Conservation (phyloP, 1,140 invertebrate species). For the Drosophila littoralis region DNA sequence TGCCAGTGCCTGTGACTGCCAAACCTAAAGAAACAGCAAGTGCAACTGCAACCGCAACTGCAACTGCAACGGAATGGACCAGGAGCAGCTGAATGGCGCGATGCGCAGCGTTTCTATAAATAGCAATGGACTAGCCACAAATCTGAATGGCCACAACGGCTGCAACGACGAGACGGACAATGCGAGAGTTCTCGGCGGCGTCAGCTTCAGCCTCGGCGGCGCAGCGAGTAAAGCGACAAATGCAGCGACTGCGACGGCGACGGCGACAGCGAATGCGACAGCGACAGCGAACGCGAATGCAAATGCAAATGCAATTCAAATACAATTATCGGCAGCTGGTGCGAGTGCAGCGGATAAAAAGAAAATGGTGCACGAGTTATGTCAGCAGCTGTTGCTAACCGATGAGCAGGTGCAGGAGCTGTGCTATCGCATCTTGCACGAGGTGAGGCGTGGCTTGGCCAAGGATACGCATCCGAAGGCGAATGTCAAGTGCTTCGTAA, state of each 20-base stretch:
- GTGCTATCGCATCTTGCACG: slow-evolving; percentile 90
- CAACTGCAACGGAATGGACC: slow-evolving; percentile 66
- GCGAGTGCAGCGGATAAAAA: slow-evolving; percentile 79
- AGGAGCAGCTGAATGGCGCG: slow-evolving; percentile 75
- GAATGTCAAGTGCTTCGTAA: slow-evolving; percentile 95
- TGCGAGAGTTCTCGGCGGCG: slow-evolving; percentile 39
- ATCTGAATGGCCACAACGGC: slow-evolving; percentile 61
- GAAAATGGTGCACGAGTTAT: slow-evolving; percentile 92
- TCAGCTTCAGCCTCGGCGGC: slow-evolving; percentile 19
- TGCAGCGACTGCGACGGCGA: slow-evolving; percentile 18
- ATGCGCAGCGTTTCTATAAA: slow-evolving; percentile 83
- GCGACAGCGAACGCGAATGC: slow-evolving; percentile 18
- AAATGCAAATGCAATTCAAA: slow-evolving; percentile 52
- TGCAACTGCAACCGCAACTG: slow-evolving; percentile 19
- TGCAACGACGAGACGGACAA: slow-evolving; percentile 64
- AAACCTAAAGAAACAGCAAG: slow-evolving; percentile 24
- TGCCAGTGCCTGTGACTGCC: slow-evolving; percentile 34
- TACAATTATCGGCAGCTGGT: slow-evolving; percentile 50
- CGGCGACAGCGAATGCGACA: slow-evolving; percentile 10
- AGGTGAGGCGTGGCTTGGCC: slow-evolving; percentile 92
- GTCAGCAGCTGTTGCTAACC: slow-evolving; percentile 92
- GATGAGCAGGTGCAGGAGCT: slow-evolving; percentile 92
- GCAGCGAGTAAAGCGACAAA: slow-evolving; percentile 47
- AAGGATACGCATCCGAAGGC: slow-evolving; percentile 92
- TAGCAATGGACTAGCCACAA: slow-evolving; percentile 67